Evolutionary conservation across 2,113 vertebrate genomes (phyloP).

Genomic region (Chamaetylas fuelleborni): DNA sequence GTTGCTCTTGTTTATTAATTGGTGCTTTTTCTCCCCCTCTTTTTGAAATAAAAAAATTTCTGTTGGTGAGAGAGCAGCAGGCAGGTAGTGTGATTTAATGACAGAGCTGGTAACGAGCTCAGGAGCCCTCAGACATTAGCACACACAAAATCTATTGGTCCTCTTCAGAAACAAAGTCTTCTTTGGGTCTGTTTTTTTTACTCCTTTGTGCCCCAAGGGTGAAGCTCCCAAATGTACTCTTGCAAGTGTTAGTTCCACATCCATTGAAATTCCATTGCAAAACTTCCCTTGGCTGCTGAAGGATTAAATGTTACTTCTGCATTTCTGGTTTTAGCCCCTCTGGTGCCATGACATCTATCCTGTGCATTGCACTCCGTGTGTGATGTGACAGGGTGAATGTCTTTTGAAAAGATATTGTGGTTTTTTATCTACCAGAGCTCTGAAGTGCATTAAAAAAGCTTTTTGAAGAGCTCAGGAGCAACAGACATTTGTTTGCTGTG

Average conservation of each 20-base stretch:
- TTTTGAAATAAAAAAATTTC: neutral
- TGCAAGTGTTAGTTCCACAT: neutral
- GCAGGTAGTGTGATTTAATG: neutral
- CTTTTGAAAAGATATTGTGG: neutral
- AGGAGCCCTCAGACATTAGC: neutral
- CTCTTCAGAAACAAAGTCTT: neutral
- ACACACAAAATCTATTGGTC: neutral
- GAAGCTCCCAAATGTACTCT: neutral
- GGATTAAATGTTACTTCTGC: neutral
- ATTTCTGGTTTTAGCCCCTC: neutral
- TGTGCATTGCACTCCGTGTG: rapidly evolving
- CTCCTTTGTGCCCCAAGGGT: neutral
- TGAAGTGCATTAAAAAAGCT: neutral
- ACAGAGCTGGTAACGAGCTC: neutral
- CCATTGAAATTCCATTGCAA: neutral
- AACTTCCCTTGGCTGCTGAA: neutral
- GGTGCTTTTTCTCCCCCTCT: neutral
- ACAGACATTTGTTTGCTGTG: rapidly evolving
- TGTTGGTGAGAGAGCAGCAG: neutral
- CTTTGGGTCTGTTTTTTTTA: neutral
- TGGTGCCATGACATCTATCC: neutral
- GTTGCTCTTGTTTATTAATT: neutral
- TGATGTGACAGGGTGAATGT: neutral
- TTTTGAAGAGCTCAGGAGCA: neutral
- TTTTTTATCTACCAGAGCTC: neutral